Base-by-base conservation (phyloP, 2,113 vertebrate genomes). In the Pituophis catenifer region DNA sequence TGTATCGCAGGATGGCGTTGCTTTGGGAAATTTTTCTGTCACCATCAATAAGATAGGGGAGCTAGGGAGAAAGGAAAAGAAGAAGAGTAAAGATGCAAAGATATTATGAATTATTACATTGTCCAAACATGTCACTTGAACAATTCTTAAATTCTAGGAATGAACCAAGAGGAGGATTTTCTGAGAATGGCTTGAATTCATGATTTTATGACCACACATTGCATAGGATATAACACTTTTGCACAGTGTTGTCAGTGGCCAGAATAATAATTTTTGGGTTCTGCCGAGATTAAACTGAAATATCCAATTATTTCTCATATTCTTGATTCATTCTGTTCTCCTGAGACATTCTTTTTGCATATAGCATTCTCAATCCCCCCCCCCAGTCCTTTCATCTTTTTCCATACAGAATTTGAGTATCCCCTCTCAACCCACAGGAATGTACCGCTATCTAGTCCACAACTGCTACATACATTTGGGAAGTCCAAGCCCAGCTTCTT, bases 41-140 rank as follows among this genome's bases (percentile, higher is more conserved):
- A 3, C 98, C 98, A 58, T 99, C 98, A 5, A 97, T 94, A 70
- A 99, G 95, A 93, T 99, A 99, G 8, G 98, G 98, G n/a, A 99
- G 92, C 98, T 99, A 21, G 0, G 57, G 55, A 12, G 57, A 52
- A 50, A 1, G n/a, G 17, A 57, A 48, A 50, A 1, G 38, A 15
- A 29, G 29, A 17, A 9, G 1, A 26, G 8, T 33, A 58, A 75
- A 17, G 15, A 50, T 2, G 24, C 44, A 15, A 58, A n/a, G 2
- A 86, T 62, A 33, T 24, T 38, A 38, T 55, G 33, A 29, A 59
- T 23, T 21, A 62, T 15, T 59, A 12, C 91, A 62, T 23, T 17
- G 13, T 11, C 44, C 81, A 33, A 7, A 87, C 55, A 52, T 62
- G 44, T 2, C 1, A 10, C 6, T 65, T 75, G 48, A 19, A 38